Base-by-base conservation (phyloP, 2,797 vertebrate species). In the Liasis olivaceus region DNA sequence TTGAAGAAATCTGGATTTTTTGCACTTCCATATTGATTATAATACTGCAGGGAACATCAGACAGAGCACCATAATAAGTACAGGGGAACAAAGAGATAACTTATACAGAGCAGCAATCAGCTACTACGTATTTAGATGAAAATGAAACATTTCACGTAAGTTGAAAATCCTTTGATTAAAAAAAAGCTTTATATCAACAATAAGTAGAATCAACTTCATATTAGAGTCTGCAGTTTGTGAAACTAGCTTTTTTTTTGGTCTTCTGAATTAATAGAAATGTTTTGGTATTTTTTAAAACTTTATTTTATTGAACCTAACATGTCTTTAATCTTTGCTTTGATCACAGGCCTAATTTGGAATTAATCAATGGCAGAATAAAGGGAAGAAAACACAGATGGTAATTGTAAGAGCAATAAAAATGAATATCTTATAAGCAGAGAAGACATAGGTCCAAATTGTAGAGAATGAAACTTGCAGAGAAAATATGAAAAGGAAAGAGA, bases 171-270 rank as follows among this genome's bases (percentile, higher is more conserved):
- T 95, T 95, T 95, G 95, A 96, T 96, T 94, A 95, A 89, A 62
- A 95, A 95, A 90, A 36, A 95, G 95, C 95, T 96, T 96, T 94
- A 60, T 64, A 96, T 94, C 93, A 95, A 91, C 51, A 88, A 26
- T 94, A 91, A 92, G 94, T 89, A 95, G 93, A 93, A 92, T 86
- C 81, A 91, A 91, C 69, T 63, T 84, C 93, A 28, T 94, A 63
- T 86, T 28, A 1, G 90, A 84, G 9, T 69, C 31, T 56, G 72
- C 66, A 87, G 15, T 36, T 90, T 85, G 8, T 8, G 92, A 85
- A 0, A 81, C 36, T 81, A 94, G 81, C 26, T 36, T 31, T 60
- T 42, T 88, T 69, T 0, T 0, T 90, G 42, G 14, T 87, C 92
- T 89, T 60, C 88, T 95, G 90, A 94, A 88, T 93, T 88, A 93